Base-by-base conservation (phyloP, 1,140 invertebrate species). In the Drosophila sucinea region DNA sequence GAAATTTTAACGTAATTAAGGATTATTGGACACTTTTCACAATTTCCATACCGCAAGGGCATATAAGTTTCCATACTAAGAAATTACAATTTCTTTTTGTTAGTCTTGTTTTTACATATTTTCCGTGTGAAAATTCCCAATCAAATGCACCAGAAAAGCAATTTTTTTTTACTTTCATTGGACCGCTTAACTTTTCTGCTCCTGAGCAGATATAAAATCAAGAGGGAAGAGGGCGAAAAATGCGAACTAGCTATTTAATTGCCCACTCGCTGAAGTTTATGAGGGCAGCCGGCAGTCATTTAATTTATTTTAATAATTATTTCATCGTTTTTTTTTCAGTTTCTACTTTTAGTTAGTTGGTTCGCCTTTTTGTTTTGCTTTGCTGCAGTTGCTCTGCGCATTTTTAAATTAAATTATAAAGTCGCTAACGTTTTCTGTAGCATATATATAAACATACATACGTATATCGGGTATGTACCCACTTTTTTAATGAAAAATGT, bases 351-450 rank as follows among this genome's bases (percentile, higher is more conserved):
- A 51, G 44, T 70, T 65, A n/a, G 71, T 30, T 35, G 10, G 25
- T 66, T 27, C 23, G 27, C 4, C 47, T 63, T 29, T 29, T 8
- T 47, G 17, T 40, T 60, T 40, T 51, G 25, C 11, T 33, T 41
- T 55, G 32, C 66, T 60, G 25, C 44, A 72, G 64, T 72, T 73
- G 69, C 62, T 63, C 73, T 74, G 76, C 83, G 69, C 64, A 10
- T 87, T 86, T 87, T 87, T 70, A 79, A 86, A 86, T 86, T 83
- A 83, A 86, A 86, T 86, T 86, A 86, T 86, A 86, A 86, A 83
- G 79, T 86, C 77, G 71, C 79, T 65, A 65, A 62, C 29, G 60
- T 70, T 68, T 82, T 76, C 79, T 69, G 60, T 11, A 29, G 11
- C 29, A 58, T 35, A 35, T 32, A 35, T 33, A 23, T 33, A 57